Conservation (phyloP, 2,113 vertebrate genomes). For the Epinephelus moara region DNA sequence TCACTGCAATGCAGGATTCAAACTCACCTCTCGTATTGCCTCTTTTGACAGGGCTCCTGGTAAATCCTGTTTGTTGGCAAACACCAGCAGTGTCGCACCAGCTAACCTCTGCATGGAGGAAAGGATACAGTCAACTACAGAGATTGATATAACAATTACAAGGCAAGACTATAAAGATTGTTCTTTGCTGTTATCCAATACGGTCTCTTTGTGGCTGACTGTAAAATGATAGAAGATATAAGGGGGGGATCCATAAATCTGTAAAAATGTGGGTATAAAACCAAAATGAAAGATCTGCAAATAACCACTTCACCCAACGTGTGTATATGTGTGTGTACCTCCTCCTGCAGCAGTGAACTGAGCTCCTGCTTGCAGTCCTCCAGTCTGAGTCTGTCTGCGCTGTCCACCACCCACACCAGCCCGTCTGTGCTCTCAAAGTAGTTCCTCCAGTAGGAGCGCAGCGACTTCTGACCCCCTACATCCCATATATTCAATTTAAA, state of each 20-base stretch:
- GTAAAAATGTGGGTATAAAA: not conserved
- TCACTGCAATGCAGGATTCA: accelerated
- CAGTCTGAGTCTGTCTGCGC: slow-evolving; percentile 90
- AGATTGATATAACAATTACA: not conserved
- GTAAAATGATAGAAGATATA: not conserved
- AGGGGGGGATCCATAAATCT: not conserved
- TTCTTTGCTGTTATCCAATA: not conserved
- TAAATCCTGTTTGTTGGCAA: slow-evolving; percentile 95
- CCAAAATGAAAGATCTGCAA: not conserved
- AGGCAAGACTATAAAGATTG: not conserved
- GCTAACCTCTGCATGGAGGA: slow-evolving; percentile 86
- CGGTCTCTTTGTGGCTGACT: not conserved
- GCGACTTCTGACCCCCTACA: slow-evolving; percentile 93
- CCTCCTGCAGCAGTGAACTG: slow-evolving; percentile 87
- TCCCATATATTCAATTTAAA: slow-evolving; percentile 96
- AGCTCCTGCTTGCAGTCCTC: slow-evolving; percentile 91
- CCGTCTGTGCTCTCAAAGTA: slow-evolving; percentile 96
- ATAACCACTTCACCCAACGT: not conserved
- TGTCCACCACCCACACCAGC: slow-evolving; percentile 96
- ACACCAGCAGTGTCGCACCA: slow-evolving; percentile 92
- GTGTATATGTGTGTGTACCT: slow-evolving; percentile 79
- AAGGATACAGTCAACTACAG: not conserved
- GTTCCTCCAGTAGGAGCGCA: slow-evolving; percentile 95
- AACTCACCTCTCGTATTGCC: slow-evolving; percentile 87
- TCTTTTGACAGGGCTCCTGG: slow-evolving; percentile 89